These are phyloP conservation scores for Pocillopora meandrina DNA, from an alignment of 92 coral and sea anemone species.

Conservation along the genomic window DNA sequence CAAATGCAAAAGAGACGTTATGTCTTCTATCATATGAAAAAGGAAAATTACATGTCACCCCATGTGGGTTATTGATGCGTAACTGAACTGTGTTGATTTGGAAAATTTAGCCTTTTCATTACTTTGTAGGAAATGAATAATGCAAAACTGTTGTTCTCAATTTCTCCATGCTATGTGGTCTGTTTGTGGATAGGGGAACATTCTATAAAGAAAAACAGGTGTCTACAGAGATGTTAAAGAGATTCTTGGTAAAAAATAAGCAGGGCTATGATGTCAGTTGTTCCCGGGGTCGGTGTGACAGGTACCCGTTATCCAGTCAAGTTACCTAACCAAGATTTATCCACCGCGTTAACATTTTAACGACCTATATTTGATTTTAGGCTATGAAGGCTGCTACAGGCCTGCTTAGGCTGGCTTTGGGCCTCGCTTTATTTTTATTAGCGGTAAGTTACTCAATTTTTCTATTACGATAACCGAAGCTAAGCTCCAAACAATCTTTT, in stretches of 20 bases:
- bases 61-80: background rate
- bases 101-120: no score
- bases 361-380: slow-evolving; percentile 46
- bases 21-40: background rate
- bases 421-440: slow-evolving; percentile 73
- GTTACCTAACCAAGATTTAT: slow-evolving; percentile 23
- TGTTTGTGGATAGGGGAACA: background rate
- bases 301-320: slow-evolving; percentile 35
- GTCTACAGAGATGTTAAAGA: background rate
- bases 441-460: slow-evolving; percentile 66
- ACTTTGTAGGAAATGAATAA: no score
- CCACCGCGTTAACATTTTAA: background rate
- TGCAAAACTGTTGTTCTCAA: background rate
- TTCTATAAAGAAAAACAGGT: no score
- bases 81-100: background rate
- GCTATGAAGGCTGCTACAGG: slow-evolving; percentile 79
- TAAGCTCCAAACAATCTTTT: background rate
- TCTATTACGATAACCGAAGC: background rate
- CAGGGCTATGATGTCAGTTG: slow-evolving; percentile 20
- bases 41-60: background rate
- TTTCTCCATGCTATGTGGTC: background rate
- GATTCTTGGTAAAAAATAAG: background rate
- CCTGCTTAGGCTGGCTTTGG: slow-evolving; percentile 72
- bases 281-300: slow-evolving; percentile 20
- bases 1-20: no score